Evolutionary conservation across 2,888 invertebrate species (phyloP), one percentile per base, ranked within the genome.

Genomic region (Cepaea hortensis): DNA sequence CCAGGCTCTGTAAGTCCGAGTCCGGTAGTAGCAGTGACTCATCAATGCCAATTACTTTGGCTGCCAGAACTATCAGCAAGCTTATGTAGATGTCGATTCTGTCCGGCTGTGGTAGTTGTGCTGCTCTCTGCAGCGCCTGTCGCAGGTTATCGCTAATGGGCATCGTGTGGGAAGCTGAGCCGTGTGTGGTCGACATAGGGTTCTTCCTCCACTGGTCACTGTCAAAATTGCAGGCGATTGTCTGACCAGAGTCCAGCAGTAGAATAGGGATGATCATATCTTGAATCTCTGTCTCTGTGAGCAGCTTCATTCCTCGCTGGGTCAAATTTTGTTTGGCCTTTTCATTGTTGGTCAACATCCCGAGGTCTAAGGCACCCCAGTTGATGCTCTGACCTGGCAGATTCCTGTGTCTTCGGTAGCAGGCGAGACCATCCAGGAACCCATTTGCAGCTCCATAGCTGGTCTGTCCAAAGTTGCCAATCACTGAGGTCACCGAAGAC

Each of bases 371-470:
- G 7, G 91, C 88, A 13, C 92, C 91, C 93, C 92, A 93, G 81
- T 92, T 91, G 11, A 93, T 91, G 35, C 88, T 87, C 86, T 91
- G 91, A 7, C 89, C 92, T 3, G 90, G 75, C 3, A 91, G 85
- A 3, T 90, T 90, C 15, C 84, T 77, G 18, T 81, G 68, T 23
- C 90, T 85, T 20, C 93, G 87, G 86, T 90, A 91, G 61, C 87
- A 86, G 7, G 90, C 91, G n/a, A 93, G 85, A 0, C 91, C 85
- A 81, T 93, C 93, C 82, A 91, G 86, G 79, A 93, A 93, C 4
- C 90, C 89, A 81, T 92, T 92, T n/a, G 89, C 92, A 11, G 92
- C 91, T 3, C 91, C 91, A 85, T 93, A 92, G 85, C 90, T 91
- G 18, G 90, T 88, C 80, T 93, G 92, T 0, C 92, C 92, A 5